Conservation (phyloP, 1,140 invertebrate genomes). For the Macrocentrus cingulum region DNA sequence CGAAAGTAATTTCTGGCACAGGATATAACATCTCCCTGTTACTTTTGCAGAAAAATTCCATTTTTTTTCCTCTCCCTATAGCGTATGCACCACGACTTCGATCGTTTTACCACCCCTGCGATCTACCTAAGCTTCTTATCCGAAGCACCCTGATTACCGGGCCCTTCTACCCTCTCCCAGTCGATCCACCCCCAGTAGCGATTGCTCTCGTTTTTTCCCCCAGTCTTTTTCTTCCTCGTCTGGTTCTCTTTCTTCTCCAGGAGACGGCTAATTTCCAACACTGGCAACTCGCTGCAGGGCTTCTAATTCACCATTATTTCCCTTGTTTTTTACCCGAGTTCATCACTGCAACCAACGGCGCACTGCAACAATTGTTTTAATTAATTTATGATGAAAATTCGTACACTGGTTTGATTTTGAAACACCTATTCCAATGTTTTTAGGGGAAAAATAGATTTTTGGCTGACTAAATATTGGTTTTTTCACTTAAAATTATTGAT, state of each 20-base stretch:
- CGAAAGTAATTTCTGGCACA: conserved; percentile 8
- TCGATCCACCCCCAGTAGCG: conserved; percentile 8
- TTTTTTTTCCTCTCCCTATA: not conserved
- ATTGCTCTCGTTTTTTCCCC: conserved; percentile 21
- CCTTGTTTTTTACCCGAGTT: conserved; percentile 6
- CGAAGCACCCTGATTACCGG: conserved; percentile 32
- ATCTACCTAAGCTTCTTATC: conserved; percentile 31
- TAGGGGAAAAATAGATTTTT: no score
- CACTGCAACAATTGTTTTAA: no score
- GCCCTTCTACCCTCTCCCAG: conserved; percentile 6
- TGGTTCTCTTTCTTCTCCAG: conserved; percentile 5
- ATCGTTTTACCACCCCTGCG: conserved; percentile 9
- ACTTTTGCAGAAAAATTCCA: not conserved
- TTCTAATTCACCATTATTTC: conserved; percentile 25
- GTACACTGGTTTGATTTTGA: no score
- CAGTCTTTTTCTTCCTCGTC: conserved; percentile 12
- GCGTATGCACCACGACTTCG: conserved; percentile 18
- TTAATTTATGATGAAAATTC: no score
- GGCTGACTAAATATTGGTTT: no score
- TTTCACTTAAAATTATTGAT: no score
- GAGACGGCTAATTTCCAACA: conserved; percentile 26
- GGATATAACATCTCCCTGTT: not conserved
- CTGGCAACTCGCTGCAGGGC: conserved; percentile 26
- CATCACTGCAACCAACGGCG: not conserved
- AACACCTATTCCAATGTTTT: no score